These are phyloP conservation scores for Drosophila orena DNA, from an alignment of 1,140 invertebrate genomes.

Conservation along the genomic window DNA sequence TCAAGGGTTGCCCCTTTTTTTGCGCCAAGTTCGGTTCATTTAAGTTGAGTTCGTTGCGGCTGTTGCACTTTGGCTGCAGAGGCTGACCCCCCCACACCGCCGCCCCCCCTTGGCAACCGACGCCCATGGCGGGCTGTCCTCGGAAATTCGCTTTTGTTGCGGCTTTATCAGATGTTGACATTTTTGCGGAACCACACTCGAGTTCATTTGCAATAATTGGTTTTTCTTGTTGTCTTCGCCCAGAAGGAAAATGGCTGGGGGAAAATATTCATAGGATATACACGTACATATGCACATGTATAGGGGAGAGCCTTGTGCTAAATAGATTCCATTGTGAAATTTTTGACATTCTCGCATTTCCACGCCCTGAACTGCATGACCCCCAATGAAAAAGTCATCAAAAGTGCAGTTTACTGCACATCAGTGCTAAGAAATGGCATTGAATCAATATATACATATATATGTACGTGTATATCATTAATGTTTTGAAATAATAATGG, in stretches of 20 bases:
- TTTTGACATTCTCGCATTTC: constrained; percentile 65
- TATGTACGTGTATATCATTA: too few relatives aligned
- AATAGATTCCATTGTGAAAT: constrained; percentile 56
- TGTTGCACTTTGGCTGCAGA: constrained; percentile 73
- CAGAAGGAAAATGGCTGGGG: neutral
- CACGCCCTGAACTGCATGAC: constrained; percentile 27
- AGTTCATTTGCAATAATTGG: constrained; percentile 84
- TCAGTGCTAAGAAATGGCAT: neutral
- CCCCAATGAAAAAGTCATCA: constrained; percentile 20
- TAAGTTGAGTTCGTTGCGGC: constrained; percentile 53
- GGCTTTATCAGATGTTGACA: constrained; percentile 83
- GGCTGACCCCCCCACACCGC: constrained; percentile 24
- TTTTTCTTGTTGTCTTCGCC: constrained; percentile 76
- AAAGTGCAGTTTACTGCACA: neutral
- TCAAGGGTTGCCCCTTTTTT: constrained; percentile 51
- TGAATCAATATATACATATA: too few relatives aligned
- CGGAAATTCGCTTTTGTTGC: constrained; percentile 51
- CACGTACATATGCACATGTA: too few relatives aligned
- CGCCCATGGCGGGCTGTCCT: constrained; percentile 12
- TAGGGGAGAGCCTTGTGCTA: constrained; percentile 27
- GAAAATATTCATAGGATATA: neutral
- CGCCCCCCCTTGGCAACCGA: neutral
- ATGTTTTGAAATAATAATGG: neutral
- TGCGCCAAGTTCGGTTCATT: constrained; percentile 36
- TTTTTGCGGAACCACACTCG: constrained; percentile 83